phyloP scores from a whole-genome alignment of 1,140 invertebrate genomes.

The Andricus grossulariae region DNA sequence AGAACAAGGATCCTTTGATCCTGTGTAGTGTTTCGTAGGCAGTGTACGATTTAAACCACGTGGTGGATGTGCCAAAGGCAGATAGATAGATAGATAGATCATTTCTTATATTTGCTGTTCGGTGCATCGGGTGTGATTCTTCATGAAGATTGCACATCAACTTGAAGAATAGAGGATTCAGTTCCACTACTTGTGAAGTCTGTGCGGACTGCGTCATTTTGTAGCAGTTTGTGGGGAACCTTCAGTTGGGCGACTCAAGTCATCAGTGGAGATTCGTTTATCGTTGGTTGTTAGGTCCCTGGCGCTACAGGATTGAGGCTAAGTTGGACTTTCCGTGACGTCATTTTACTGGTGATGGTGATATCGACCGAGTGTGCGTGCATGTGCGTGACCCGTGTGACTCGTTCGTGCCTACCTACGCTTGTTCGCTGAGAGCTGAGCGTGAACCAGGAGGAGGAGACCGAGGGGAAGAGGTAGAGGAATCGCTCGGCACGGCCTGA shows the following conservation, averaged over 20 bases:
- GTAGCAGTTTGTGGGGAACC: slow-evolving; percentile 2
- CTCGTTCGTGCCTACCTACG: slow-evolving; percentile 44
- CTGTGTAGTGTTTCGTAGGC: too few species aligned
- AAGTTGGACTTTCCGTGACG: slow-evolving; percentile 57
- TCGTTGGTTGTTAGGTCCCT: slow-evolving; percentile 27
- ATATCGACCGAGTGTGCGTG: slow-evolving; percentile 52
- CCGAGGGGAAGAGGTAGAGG: slow-evolving; percentile 24
- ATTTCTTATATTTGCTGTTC: too few species aligned
- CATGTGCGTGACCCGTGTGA: slow-evolving; percentile 45
- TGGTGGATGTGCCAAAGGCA: too few species aligned
- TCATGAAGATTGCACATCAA: too few species aligned
- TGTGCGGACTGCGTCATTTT: not conserved
- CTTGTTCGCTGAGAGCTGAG: slow-evolving; percentile 31
- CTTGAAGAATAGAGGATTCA: too few species aligned
- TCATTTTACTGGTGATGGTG: slow-evolving; percentile 49
- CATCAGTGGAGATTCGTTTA: slow-evolving; percentile 16
- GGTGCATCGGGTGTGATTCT: too few species aligned
- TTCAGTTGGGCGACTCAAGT: slow-evolving; percentile 24
- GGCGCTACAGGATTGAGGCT: slow-evolving; percentile 49
- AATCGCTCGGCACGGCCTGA: slow-evolving; percentile 52
- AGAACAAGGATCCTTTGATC: too few species aligned
- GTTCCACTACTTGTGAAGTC: too few species aligned
- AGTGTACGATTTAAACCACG: too few species aligned
- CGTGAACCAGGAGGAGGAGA: slow-evolving; percentile 11
- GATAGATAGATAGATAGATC: too few species aligned